These are phyloP conservation scores for Enoplosus armatus DNA, from an alignment of 2,797 vertebrate genomes.

Conservation along the genomic window DNA sequence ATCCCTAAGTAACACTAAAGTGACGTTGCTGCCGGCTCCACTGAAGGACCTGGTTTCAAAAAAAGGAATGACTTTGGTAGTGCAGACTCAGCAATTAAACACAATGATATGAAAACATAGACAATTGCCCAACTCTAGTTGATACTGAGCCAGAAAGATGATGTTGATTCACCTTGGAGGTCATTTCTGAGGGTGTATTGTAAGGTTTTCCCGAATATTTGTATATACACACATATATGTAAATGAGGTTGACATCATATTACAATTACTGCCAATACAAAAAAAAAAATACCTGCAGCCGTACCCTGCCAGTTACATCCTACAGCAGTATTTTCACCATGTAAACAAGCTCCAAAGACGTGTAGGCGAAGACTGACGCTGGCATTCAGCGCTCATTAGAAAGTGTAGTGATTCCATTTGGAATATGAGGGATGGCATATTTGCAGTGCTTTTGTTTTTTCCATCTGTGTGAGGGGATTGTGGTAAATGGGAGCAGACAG, in stretches of 20 bases:
- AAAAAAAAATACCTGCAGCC: not conserved
- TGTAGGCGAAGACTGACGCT: not conserved
- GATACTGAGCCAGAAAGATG: not conserved
- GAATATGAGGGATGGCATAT: slow-evolving; percentile 31
- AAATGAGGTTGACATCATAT: not conserved
- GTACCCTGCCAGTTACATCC: no score
- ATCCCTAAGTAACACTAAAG: no score
- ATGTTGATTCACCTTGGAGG: not conserved
- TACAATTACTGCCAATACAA: not conserved
- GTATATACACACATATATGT: not conserved
- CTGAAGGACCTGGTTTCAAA: no score
- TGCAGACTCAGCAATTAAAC: no score
- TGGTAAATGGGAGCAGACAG: slow-evolving; percentile 35
- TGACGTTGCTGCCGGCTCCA: no score
- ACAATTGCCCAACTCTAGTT: not conserved
- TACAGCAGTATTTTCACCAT: not conserved
- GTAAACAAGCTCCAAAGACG: not conserved
- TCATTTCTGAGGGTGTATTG: not conserved
- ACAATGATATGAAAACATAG: no score
- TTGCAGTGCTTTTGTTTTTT: slow-evolving; percentile 32
- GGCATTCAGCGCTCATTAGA: slow-evolving; percentile 1
- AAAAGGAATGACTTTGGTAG: no score
- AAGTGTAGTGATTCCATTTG: slow-evolving; percentile 13
- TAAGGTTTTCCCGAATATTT: not conserved
- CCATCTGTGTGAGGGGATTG: slow-evolving; percentile 23